Conservation (phyloP, 2,888 invertebrate species). For the Eurois occulta region DNA sequence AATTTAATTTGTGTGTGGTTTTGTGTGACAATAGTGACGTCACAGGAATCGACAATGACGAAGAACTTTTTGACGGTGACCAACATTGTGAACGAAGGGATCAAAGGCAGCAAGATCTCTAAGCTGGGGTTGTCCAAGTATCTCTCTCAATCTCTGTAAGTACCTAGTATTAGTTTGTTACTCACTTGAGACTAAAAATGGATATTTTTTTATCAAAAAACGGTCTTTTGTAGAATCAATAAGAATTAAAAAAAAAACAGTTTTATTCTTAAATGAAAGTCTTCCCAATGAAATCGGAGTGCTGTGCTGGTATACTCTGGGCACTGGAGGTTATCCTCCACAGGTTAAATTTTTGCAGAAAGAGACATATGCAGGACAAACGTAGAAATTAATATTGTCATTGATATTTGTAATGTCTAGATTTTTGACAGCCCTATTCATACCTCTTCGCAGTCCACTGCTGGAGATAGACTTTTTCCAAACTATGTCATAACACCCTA, state of each 20-base stretch:
- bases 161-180: conserved; percentile 73
- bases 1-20: conserved; percentile 69
- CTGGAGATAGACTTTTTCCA: no score
- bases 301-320: background rate
- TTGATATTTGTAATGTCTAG: background rate
- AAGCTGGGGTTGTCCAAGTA: conserved; percentile 94
- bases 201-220: background rate
- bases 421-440: background rate
- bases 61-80: conserved; percentile 91
- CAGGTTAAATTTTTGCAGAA: background rate
- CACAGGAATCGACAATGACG: conserved; percentile 88
- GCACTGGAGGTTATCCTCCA: background rate
- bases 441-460: no score
- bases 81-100: conserved; percentile 93
- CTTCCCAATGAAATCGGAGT: no score
- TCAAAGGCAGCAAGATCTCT: conserved; percentile 94
- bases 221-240: background rate
- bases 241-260: no score
- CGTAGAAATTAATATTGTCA: background rate
- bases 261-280: no score
- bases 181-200: background rate
- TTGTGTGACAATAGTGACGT: conserved; percentile 84
- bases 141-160: conserved; percentile 95
- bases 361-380: background rate
- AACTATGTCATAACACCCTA: background rate